These are phyloP conservation scores for Fratercula arctica DNA, from an alignment of 2,797 vertebrate genomes.

Conservation along the genomic window DNA sequence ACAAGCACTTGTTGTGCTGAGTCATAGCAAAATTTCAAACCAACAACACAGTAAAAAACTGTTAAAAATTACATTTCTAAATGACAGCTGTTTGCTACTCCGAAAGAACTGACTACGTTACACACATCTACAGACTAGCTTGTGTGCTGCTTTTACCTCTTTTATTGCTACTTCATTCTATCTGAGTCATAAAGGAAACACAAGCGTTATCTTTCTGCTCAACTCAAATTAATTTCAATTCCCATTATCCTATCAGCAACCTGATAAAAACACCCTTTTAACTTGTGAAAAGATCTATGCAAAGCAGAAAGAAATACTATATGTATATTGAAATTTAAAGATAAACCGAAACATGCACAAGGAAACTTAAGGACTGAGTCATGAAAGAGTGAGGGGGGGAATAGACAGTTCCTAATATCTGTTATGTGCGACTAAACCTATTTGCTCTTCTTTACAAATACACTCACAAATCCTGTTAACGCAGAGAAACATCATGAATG, in stretches of 20 bases:
- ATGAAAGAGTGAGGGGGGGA: not conserved
- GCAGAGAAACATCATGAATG: not conserved
- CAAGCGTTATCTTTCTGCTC: not conserved
- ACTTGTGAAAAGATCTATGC: not conserved
- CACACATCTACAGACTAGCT: not conserved
- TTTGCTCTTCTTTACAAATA: not conserved
- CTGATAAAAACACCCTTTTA: not conserved
- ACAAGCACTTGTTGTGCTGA: not conserved
- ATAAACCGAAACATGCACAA: not conserved
- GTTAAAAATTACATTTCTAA: not conserved
- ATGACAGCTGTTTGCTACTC: not conserved
- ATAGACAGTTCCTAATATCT: not conserved
- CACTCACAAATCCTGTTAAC: not conserved
- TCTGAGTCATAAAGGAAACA: not conserved
- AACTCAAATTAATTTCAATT: not conserved
- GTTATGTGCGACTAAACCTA: not conserved
- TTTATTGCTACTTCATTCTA: not conserved
- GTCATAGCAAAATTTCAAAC: not conserved
- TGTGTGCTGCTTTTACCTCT: not conserved
- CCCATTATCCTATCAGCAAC: not conserved
- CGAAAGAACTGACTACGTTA: not conserved
- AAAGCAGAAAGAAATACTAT: slow-evolving; percentile 8
- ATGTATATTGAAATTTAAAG: not conserved
- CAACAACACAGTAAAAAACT: not conserved
- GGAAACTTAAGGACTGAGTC: not conserved